Evolutionary conservation across 2,797 vertebrate genomes (phyloP).

Genomic region (Poecilia picta): DNA sequence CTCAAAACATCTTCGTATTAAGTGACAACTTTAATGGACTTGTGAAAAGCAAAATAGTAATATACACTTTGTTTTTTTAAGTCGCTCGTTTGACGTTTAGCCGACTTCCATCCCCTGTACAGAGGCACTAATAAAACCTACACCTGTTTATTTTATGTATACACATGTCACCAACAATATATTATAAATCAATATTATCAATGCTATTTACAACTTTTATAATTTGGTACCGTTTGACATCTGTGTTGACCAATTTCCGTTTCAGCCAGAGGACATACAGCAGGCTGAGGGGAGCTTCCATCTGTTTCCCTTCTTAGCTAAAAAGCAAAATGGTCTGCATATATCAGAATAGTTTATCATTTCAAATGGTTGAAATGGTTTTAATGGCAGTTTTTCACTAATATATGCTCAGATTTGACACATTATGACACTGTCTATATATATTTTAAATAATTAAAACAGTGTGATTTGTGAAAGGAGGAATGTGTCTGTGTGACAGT

Average conservation of each 20-base stretch:
- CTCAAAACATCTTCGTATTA: constrained; percentile 62
- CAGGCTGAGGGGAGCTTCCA: neutral
- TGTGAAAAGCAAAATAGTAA: constrained; percentile 71
- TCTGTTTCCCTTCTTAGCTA: neutral
- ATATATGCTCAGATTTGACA: constrained; percentile 53
- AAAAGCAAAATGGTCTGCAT: constrained; percentile 43
- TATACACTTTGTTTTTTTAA: constrained; percentile 54
- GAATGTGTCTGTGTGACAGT: constrained; percentile 22
- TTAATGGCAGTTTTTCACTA: constrained; percentile 56
- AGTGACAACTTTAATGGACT: constrained; percentile 68
- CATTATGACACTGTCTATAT: constrained; percentile 37
- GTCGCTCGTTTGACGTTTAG: constrained; percentile 61
- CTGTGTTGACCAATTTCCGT: constrained; percentile 44
- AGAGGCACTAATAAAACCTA: constrained; percentile 74
- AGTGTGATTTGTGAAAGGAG: neutral
- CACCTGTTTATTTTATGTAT: constrained; percentile 60
- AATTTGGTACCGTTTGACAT: constrained; percentile 76
- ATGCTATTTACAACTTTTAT: constrained; percentile 78
- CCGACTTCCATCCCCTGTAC: constrained; percentile 65
- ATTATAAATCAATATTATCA: constrained; percentile 72
- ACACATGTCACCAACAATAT: constrained; percentile 79
- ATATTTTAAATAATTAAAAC: neutral
- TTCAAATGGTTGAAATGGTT: constrained; percentile 46
- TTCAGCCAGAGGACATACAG: constrained; percentile 37
- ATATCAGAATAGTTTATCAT: constrained; percentile 40